These are phyloP conservation scores for Nerophis ophidion DNA, from an alignment of 2,113 vertebrate species.

Conservation along the genomic window DNA sequence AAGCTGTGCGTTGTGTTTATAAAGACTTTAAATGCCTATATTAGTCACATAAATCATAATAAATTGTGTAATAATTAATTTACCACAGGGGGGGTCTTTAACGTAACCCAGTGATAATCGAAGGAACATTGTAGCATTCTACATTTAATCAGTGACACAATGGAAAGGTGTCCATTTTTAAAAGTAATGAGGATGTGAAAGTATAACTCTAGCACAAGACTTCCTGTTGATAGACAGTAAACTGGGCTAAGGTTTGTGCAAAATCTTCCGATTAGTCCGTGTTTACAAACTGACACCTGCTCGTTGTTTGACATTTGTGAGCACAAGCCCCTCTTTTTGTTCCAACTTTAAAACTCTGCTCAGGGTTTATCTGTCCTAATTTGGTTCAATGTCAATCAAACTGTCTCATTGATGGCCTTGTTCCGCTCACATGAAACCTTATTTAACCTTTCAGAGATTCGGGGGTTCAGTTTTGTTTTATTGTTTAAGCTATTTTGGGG, in stretches of 20 bases:
- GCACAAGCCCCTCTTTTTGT: background rate
- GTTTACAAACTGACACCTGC: background rate
- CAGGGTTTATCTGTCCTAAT: background rate
- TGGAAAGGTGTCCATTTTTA: background rate
- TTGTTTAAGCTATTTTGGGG: too few species aligned
- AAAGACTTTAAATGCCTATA: too few species aligned
- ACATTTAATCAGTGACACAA: background rate
- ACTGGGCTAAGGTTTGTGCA: background rate
- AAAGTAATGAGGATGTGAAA: constrained; percentile 49
- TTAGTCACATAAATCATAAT: too few species aligned
- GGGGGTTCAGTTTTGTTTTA: too few species aligned
- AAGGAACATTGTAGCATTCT: too few species aligned
- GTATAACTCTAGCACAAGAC: background rate
- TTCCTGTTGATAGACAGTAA: background rate
- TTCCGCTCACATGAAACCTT: background rate
- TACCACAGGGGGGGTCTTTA: too few species aligned
- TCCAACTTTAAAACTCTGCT: background rate
- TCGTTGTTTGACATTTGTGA: background rate
- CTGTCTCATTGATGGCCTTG: background rate
- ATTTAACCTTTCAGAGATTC: too few species aligned
- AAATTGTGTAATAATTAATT: too few species aligned
- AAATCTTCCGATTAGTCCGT: background rate
- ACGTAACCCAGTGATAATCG: too few species aligned
- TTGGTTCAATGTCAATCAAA: background rate
- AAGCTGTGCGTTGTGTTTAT: too few species aligned